Base-by-base conservation (phyloP, 2,888 invertebrate species). In the Meghimatium bilineatum region DNA sequence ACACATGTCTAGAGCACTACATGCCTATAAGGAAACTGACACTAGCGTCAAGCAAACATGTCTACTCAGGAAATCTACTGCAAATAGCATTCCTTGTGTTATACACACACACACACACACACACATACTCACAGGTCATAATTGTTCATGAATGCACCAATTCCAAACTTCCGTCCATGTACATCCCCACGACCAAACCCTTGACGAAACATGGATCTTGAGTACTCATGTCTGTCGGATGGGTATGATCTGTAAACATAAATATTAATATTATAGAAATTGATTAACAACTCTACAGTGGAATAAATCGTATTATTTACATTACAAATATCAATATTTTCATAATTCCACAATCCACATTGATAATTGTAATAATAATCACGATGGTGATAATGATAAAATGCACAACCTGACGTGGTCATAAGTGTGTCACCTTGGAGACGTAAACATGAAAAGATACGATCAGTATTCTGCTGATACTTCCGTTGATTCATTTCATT, bases 111-210 rank as follows among this genome's bases (percentile, higher is more conserved):
- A n/a, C n/a, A n/a, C n/a, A n/a, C n/a, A n/a, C 34, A 36, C 44
- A 44, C 29, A 2, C 17, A 10, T 29, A 74, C 74, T 74, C 17
- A 74, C 74, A 49, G 49, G 3, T n/a, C 49, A 49, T 74, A 74
- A 29, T 49, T 74, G 74, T 74, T 74, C 6, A 74, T 29, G 26
- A 74, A 74, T 29, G 49, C 6, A n/a, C 49, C 74, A 49, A 74
- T 74, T n/a, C 74, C 74, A 49, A 74, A 74, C 5, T 49, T 74
- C 49, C 74, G n/a, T 14, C 49, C 74, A 29, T 12, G 5, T n/a
- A 74, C 49, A 14, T 29, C 32, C n/a, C 74, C 74, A 74, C n/a
- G 29, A 14, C 74, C 74, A 74, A 49, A 74, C 14, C 74, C 74
- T 74, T 49, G 29, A n/a, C n/a, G 49, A 14, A 74, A 1, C 49